Evolutionary conservation across 2,113 vertebrate genomes (phyloP), one percentile per base, ranked within the genome.

Genomic region (Pogonocichla stellata): DNA sequence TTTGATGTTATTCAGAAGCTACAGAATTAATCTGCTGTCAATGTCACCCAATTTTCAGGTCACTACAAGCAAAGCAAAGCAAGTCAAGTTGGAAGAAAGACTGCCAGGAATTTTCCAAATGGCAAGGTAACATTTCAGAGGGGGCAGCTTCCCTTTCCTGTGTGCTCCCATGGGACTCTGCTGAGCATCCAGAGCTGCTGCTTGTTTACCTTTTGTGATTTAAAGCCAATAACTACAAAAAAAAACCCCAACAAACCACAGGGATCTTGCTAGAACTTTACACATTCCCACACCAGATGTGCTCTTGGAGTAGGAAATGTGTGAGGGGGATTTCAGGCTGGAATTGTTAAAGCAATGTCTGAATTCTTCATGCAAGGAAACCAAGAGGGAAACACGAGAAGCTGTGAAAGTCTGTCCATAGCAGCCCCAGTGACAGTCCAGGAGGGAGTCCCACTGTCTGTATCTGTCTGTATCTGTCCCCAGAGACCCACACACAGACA

Each of bases 131-230:
- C 70, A 48, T 79, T 91, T 87, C 64, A 22, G 66, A 91, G 78
- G 69, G 73, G 50, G 34, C 69, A 81, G 78, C 53, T 71, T 45
- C 29, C 74, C 83, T n/a, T 28, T 9, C 40, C 74, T 45, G 23
- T 0, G 33, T 6, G 83, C 36, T 84, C 72, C 73, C 5, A 0
- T 5, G 62, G 66, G 71, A 82, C 50, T 86, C 67, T 83, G 72
- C 80, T 22, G 43, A 94, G 84, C 84, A 53, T 53, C 91, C 26
- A 92, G 61, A 47, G 64, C 43, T 24, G 43, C 12, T 75, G 34
- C 89, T 36, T 81, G 69, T 89, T 96, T 86, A 92, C 74, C 65
- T 93, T 79, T 23, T 15, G 69, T 95, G 88, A 92, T 71, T 65
- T 20, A 47, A 84, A 91, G 71, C 93, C 78, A 95, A 62, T 33